Conservation (phyloP, 2,888 invertebrate species). For the Cacoxenus indagator region DNA sequence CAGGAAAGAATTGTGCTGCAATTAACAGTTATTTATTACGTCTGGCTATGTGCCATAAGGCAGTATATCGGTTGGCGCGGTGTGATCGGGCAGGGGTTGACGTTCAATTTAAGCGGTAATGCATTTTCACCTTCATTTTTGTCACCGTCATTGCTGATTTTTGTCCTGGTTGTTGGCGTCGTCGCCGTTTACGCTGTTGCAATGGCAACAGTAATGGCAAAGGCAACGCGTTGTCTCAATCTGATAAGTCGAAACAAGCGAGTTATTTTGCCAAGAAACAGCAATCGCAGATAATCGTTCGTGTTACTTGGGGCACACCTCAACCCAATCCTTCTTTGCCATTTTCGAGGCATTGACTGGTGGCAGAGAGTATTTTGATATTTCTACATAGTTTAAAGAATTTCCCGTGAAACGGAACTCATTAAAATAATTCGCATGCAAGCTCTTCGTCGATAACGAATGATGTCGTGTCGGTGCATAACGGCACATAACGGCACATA, state of each 20-base stretch:
- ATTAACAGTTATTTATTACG: constrained; percentile 68
- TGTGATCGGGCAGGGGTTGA: too few species aligned
- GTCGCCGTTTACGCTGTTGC: too few species aligned
- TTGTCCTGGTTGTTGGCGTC: background rate
- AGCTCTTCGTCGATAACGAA: constrained; percentile 57
- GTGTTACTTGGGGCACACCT: background rate
- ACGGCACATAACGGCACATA: constrained; percentile 15
- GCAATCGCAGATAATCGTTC: constrained; percentile 11
- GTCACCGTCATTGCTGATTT: background rate
- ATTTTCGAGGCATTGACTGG: background rate
- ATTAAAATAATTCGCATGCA: constrained; percentile 62
- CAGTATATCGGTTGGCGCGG: too few species aligned
- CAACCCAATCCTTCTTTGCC: background rate
- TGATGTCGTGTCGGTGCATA: background rate
- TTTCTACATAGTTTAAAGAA: constrained; percentile 23
- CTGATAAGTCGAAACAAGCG: constrained; percentile 10
- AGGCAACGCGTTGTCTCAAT: constrained; percentile 7
- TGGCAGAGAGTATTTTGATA: background rate
- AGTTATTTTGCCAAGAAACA: constrained; percentile 5
- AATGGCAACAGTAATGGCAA: too few species aligned
- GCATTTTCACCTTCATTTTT: constrained; percentile 55
- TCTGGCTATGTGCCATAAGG: constrained; percentile 40
- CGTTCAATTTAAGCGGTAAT: constrained; percentile 55
- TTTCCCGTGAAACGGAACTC: constrained; percentile 61
- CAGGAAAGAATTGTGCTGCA: constrained; percentile 54